Evolutionary conservation across 2,797 vertebrate species (phyloP).

Genomic region (Okamejei kenojei): DNA sequence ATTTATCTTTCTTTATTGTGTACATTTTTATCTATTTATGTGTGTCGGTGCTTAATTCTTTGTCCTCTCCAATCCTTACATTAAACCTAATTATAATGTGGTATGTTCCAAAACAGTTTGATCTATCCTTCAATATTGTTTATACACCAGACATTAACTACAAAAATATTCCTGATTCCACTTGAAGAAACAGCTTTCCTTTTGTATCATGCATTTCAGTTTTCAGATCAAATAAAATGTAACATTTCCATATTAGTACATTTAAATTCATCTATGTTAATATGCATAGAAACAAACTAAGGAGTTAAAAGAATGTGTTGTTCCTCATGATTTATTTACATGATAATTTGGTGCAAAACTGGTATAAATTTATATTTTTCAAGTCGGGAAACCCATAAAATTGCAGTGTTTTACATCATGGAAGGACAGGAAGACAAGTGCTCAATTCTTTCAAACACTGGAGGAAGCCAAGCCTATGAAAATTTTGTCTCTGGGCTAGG

Average conservation of each 20-base stretch:
- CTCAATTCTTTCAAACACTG: constrained; percentile 85
- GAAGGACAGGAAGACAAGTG: constrained; percentile 97
- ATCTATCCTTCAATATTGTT: not conserved
- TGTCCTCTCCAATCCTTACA: not conserved
- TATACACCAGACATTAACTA: not conserved
- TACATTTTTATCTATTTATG: not conserved
- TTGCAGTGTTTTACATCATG: constrained; percentile 92
- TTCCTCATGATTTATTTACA: not conserved
- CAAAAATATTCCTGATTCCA: not conserved
- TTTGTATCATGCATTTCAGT: not conserved
- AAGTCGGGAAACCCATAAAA: constrained; percentile 96
- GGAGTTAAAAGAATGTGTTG: not conserved
- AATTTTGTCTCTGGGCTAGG: constrained; percentile 95
- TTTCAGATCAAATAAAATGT: not conserved
- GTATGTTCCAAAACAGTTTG: not conserved
- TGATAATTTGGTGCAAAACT: not conserved
- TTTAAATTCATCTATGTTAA: not conserved
- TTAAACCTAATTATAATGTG: not conserved
- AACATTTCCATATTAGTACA: not conserved
- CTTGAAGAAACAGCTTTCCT: not conserved
- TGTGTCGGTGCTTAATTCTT: not conserved
- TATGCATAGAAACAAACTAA: not conserved
- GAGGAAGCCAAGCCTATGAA: constrained; percentile 89
- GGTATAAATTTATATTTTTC: constrained; percentile 16
- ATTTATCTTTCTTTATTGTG: not conserved